phyloP scores from a whole-genome alignment of 2,888 invertebrate species.

The Belgica antarctica region DNA sequence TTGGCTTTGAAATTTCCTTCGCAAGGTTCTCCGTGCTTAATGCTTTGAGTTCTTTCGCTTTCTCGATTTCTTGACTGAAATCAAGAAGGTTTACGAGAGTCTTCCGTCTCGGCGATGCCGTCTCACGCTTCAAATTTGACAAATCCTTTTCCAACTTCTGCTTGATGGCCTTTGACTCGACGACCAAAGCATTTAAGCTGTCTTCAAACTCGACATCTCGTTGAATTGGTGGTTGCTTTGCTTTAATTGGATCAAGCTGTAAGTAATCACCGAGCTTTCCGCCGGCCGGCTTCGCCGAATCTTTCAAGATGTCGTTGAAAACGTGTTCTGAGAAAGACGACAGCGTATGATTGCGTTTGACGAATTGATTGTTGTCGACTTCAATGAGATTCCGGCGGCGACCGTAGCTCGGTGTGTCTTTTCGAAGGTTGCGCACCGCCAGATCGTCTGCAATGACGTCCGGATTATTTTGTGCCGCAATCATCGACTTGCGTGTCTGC shows the following conservation, averaged over 20 bases:
- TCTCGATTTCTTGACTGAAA: constrained; percentile 33
- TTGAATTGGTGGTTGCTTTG: neutral
- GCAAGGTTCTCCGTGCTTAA: constrained; percentile 3
- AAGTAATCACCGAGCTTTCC: constrained; percentile 60
- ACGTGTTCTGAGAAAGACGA: constrained; percentile 82
- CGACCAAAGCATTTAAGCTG: constrained; percentile 34
- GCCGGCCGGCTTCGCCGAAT: constrained; percentile 56
- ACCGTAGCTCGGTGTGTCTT: constrained; percentile 60
- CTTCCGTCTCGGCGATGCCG: constrained; percentile 30
- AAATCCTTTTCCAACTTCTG: constrained; percentile 43
- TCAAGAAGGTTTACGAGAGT: constrained; percentile 33
- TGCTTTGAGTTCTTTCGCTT: constrained; percentile 23
- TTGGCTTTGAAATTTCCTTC: neutral
- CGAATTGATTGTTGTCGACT: constrained; percentile 56
- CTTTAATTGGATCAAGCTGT: constrained; percentile 52
- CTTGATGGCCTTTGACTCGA: constrained; percentile 43
- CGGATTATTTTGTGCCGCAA: constrained; percentile 61
- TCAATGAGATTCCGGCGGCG: constrained; percentile 50
- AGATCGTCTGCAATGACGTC: constrained; percentile 61
- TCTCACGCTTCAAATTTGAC: constrained; percentile 40
- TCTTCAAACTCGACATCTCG: constrained; percentile 26
- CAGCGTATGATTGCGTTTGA: constrained; percentile 75
- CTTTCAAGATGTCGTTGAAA: constrained; percentile 70
- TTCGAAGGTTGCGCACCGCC: constrained; percentile 79
- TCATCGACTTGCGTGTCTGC: constrained; percentile 61